A percentile compares a stretch with the other conserved stretches of the same genome.
Evolutionary conservation across 2,888 invertebrate species (phyloP).

Genomic region (Mechanitis messenoides): DNA sequence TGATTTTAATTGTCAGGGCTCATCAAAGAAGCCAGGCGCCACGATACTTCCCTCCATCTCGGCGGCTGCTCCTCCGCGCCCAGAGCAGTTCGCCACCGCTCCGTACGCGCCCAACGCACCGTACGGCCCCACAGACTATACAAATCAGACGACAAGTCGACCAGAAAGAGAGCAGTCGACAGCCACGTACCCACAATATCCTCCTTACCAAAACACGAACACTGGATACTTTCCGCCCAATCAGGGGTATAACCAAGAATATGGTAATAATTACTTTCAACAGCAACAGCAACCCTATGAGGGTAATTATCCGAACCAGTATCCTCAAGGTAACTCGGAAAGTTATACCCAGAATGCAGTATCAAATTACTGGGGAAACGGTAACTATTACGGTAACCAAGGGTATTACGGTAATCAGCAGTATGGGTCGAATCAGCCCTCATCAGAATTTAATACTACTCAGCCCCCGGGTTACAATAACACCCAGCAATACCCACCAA

Average conservation of each 20-base stretch:
- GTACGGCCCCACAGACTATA: constrained; percentile 49
- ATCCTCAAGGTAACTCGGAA: constrained; percentile 53
- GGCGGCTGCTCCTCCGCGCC: constrained; percentile 38
- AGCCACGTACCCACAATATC: constrained; percentile 61
- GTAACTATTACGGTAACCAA: constrained; percentile 60
- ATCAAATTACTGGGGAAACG: constrained; percentile 57
- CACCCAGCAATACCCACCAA: constrained; percentile 53
- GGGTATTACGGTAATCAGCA: constrained; percentile 65
- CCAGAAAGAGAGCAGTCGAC: constrained; percentile 41
- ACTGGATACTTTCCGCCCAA: constrained; percentile 71
- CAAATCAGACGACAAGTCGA: constrained; percentile 30
- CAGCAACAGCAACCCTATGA: constrained; percentile 54
- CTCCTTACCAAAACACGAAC: constrained; percentile 57
- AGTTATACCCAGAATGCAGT: constrained; percentile 49
- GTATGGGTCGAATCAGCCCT: constrained; percentile 51
- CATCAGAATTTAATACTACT: constrained; percentile 51
- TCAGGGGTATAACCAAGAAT: constrained; percentile 64
- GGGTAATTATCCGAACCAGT: constrained; percentile 66
- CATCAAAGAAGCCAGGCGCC: constrained; percentile 70
- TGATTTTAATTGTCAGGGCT: constrained; percentile 42
- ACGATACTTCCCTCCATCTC: constrained; percentile 69
- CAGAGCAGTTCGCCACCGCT: constrained; percentile 46
- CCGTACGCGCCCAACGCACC: constrained; percentile 57
- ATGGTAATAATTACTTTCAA: constrained; percentile 61
- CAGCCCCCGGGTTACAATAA: constrained; percentile 49